phyloP scores from a whole-genome alignment of 2,888 invertebrate species.

The Nomada fucata region DNA sequence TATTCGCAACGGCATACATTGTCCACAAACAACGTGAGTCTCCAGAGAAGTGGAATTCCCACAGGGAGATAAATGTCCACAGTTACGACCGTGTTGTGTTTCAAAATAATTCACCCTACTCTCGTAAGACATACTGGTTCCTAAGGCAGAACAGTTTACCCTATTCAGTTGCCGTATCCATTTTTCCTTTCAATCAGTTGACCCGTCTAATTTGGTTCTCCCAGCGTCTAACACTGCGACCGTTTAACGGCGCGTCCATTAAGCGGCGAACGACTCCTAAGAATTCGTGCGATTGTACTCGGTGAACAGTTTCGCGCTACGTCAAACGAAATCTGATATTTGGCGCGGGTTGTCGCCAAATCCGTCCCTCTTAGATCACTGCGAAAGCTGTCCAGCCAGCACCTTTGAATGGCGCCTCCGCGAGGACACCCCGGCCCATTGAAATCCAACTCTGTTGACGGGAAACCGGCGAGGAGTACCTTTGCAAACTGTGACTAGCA shows the following conservation, averaged over 20 bases:
- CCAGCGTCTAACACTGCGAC: too few relatives aligned
- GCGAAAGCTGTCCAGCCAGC: not conserved
- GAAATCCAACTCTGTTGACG: conserved; percentile 28
- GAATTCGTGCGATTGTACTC: not conserved
- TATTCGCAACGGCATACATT: not conserved
- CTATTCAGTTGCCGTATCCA: not conserved
- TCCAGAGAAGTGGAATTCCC: not conserved
- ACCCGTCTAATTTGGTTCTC: too few relatives aligned
- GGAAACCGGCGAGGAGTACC: not conserved
- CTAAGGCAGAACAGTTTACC: conserved; percentile 10
- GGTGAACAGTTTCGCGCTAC: not conserved
- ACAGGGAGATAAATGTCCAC: not conserved
- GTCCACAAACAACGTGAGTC: not conserved
- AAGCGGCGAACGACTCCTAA: not conserved
- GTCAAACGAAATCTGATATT: conserved; percentile 1
- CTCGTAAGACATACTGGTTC: not conserved
- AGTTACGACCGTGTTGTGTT: conserved; percentile 18
- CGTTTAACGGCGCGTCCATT: too few relatives aligned
- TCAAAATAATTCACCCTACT: conserved; percentile 6
- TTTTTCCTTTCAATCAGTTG: too few relatives aligned
- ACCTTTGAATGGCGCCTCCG: conserved; percentile 24
- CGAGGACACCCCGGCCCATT: conserved; percentile 31
- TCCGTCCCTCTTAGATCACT: not conserved
- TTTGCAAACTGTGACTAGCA: conserved; percentile 3
- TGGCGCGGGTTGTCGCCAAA: not conserved